Evolutionary conservation across 1,140 invertebrate species (phyloP).

Genomic region (Oreohelix idahoensis): DNA sequence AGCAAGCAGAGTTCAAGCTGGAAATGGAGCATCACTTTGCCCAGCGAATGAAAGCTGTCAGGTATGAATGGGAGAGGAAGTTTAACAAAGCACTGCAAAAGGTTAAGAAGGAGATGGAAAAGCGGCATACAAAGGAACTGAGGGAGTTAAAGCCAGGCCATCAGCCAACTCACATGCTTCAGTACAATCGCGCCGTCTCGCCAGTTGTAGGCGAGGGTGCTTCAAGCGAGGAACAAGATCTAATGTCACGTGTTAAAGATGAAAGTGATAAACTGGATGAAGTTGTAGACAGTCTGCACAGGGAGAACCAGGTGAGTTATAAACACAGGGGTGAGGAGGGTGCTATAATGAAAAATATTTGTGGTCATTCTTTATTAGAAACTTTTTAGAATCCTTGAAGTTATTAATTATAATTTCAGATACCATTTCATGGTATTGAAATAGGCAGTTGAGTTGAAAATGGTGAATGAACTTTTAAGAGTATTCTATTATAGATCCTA

Average conservation of each 20-base stretch:
- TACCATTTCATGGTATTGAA: no score
- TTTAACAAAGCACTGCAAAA: slow-evolving; percentile 64
- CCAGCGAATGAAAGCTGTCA: slow-evolving; percentile 54
- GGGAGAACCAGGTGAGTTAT: neutral
- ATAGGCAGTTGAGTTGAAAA: no score
- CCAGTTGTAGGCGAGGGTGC: slow-evolving; percentile 11
- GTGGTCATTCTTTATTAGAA: no score
- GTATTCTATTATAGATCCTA: no score
- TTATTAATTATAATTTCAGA: no score
- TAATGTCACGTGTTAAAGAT: neutral
- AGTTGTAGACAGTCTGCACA: neutral
- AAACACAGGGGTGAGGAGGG: no score
- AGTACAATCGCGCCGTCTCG: neutral
- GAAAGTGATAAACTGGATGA: neutral
- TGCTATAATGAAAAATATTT: no score
- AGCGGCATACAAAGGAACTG: slow-evolving; percentile 40
- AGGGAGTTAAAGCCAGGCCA: neutral
- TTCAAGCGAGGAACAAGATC: neutral
- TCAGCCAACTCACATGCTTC: neutral
- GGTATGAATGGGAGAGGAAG: slow-evolving; percentile 57
- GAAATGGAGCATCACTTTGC: slow-evolving; percentile 55
- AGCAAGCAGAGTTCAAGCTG: slow-evolving; percentile 49
- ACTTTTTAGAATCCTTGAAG: no score
- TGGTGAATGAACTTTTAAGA: no score
- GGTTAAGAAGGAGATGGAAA: slow-evolving; percentile 56